Evolutionary conservation across 1,140 invertebrate genomes (phyloP).

Genomic region (Pseudomyrmex flavicornis): DNA sequence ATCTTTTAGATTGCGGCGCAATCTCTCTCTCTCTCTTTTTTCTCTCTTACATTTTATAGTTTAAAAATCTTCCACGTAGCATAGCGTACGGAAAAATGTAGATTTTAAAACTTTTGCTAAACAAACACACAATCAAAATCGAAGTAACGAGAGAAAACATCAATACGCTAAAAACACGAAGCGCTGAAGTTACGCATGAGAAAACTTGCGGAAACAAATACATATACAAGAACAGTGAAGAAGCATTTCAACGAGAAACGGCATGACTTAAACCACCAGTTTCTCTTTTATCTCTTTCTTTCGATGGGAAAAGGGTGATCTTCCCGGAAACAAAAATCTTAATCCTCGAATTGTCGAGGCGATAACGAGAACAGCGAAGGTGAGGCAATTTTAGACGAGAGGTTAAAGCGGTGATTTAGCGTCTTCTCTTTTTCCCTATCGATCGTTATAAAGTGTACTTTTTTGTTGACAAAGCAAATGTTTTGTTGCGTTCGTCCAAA

Average conservation of each 20-base stretch:
- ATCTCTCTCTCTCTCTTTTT: no score
- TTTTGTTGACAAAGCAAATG: not conserved
- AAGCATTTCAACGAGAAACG: conserved; percentile 35
- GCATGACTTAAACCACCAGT: not conserved
- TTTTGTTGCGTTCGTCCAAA: not conserved
- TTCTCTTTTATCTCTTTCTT: conserved; percentile 16
- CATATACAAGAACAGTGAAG: not conserved
- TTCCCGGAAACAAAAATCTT: conserved; percentile 38
- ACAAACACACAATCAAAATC: not conserved
- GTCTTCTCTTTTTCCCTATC: conserved; percentile 7
- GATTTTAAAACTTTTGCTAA: no score
- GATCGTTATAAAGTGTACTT: conserved; percentile 1
- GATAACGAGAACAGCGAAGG: conserved; percentile 42
- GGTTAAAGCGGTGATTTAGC: conserved; percentile 42
- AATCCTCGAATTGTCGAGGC: conserved; percentile 21
- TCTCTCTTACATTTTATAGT: no score
- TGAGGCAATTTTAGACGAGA: conserved; percentile 51
- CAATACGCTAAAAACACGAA: not conserved
- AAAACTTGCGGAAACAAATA: not conserved
- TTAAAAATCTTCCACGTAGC: no score
- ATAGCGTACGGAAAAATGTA: no score
- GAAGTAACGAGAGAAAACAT: not conserved
- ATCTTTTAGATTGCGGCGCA: no score
- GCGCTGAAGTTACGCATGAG: no score
- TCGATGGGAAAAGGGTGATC: conserved; percentile 16